Percentiles rank a stretch among this genome's conserved stretches.
Evolutionary conservation across 2,113 vertebrate genomes (phyloP).

Genomic region (Chiloscyllium plagiosum): DNA sequence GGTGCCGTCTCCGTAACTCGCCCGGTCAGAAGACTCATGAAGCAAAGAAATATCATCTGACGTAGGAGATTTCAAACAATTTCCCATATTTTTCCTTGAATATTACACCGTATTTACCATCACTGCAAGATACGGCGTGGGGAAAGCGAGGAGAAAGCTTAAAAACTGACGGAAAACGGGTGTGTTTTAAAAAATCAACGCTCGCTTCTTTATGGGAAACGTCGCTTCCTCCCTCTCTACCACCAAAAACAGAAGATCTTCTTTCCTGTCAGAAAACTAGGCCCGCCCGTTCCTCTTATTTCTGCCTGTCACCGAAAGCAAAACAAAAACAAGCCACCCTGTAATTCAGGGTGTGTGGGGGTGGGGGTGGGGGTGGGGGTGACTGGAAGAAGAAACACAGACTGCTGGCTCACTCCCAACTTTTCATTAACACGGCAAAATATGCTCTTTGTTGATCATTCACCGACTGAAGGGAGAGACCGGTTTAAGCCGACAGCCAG

Average conservation of each 20-base stretch:
- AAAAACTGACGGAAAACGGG: background rate
- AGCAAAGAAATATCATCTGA: constrained; percentile 95
- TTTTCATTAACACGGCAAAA: background rate
- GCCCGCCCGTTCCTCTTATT: background rate
- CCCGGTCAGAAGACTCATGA: constrained; percentile 89
- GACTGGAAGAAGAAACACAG: background rate
- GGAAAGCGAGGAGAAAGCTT: background rate
- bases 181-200: background rate
- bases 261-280: background rate
- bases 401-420: background rate
- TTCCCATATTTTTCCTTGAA: constrained; percentile 72
- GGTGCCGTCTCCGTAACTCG: constrained; percentile 82
- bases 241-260: background rate
- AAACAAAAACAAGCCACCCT: constrained; percentile 32
- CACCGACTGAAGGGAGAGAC: background rate
- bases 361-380: background rate
- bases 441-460: background rate
- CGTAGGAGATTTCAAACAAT: constrained; percentile 91
- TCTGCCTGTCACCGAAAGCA: background rate
- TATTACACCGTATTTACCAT: constrained; percentile 32
- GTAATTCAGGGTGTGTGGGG: background rate
- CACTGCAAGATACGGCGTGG: constrained; percentile 23
- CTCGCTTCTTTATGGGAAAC: background rate
- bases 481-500: background rate
- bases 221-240: background rate